These are phyloP conservation scores for Caenorhabditis doughertyi DNA, from an alignment of 2,888 invertebrate genomes.

Conservation along the genomic window DNA sequence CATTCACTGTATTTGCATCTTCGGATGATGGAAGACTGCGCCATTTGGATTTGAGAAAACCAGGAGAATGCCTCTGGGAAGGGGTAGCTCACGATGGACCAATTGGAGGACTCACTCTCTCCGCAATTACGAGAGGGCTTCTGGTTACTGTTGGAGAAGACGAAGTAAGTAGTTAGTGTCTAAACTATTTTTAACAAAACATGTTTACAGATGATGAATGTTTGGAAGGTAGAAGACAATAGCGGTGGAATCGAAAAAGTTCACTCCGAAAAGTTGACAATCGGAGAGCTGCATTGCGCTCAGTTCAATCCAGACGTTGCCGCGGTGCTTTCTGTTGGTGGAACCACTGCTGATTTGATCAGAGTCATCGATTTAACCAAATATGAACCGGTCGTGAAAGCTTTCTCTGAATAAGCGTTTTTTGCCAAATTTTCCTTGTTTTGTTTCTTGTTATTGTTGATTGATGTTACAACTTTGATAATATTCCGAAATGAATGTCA, in stretches of 20 bases:
- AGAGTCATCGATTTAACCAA: conserved; percentile 75
- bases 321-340: conserved; percentile 73
- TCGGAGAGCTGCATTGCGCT: conserved; percentile 73
- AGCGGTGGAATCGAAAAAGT: conserved; percentile 66
- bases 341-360: conserved; percentile 74
- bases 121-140: conserved; percentile 71
- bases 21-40: conserved; percentile 77
- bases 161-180: conserved; percentile 58
- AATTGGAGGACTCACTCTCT: conserved; percentile 72
- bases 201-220: conserved; percentile 73
- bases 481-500: conserved; percentile 4
- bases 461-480: conserved; percentile 17
- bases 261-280: conserved; percentile 68
- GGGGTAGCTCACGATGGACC: conserved; percentile 76
- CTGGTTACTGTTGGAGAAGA: conserved; percentile 77
- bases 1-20: conserved; percentile 88
- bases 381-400: conserved; percentile 69
- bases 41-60: conserved; percentile 77
- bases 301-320: conserved; percentile 77
- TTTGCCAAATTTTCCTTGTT: conserved; percentile 2
- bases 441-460: conserved; percentile 27
- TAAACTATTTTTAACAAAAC: neutral
- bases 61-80: conserved; percentile 70
- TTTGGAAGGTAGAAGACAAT: conserved; percentile 75
- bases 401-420: conserved; percentile 69